Base-by-base conservation (phyloP, 2,797 vertebrate species). In the Myotis vivesi region DNA sequence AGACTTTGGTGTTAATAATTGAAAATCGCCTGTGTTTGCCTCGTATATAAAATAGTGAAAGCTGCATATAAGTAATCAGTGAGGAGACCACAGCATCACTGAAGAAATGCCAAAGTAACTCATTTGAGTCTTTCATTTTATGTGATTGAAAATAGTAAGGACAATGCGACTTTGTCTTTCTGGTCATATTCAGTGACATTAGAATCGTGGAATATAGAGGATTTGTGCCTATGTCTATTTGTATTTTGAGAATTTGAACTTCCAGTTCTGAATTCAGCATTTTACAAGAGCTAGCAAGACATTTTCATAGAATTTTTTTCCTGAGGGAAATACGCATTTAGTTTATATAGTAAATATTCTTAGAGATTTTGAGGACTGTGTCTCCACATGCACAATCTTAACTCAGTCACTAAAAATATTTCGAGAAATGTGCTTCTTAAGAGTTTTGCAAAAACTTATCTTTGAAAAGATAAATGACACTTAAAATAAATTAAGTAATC, bases 1-100 rank as follows among this genome's bases (percentile, higher is more conserved):
- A 85, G 69, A 82, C 53, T 94, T 96, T 92, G 55, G 80, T 77
- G 2, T 10, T 51, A 66, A n/a, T 95, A 81, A 89, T 38, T 57
- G 44, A 87, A 64, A 94, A 96, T 59, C 11, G 8, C 69, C 33
- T 59, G 16, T 66, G 16, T 71, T 95, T 83, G 57, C 55, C n/a
- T 92, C n/a, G 6, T 51, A 23, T 75, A 41, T 87, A 75, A 95
- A 95, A 76, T 49, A 84, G 64, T 81, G 38, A 90, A 76, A 53
- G 7, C 46, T 87, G 3, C 4, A 76, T 38, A 19, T 80, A 76
- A 72, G 41, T 38, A 64, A 68, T 68, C 46, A 76, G 33, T 84
- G 80, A 89, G 16, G 6, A 30, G 19, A 80, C 22, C 22, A 12
- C 30, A 76, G 13, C 20, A 88, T 91, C 28, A 46, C 38, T 91